A percentile compares a stretch with the other conserved stretches of the same genome.
These are phyloP conservation scores for Polydrusus cervinus DNA, from an alignment of 2,888 invertebrate species.

Conservation along the genomic window DNA sequence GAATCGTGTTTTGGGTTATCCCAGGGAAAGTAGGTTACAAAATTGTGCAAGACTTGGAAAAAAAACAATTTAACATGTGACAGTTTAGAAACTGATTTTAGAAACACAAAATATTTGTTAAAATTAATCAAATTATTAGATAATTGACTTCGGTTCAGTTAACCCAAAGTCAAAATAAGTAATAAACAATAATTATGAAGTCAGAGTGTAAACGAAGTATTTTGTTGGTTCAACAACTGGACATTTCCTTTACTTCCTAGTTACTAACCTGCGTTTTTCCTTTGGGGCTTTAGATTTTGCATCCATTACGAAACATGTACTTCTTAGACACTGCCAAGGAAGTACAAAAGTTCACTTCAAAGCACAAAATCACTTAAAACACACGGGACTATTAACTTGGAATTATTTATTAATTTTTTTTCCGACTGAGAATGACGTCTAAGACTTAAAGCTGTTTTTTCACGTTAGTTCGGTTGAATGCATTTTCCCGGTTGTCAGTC, in stretches of 20 bases:
- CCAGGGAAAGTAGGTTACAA: slow-evolving; percentile 51
- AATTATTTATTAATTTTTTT: slow-evolving; percentile 35
- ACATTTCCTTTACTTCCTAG: slow-evolving; percentile 34
- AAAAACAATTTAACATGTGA: slow-evolving; percentile 47
- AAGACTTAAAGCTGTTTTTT: slow-evolving; percentile 35
- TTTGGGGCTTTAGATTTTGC: slow-evolving; percentile 71
- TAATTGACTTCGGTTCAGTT: not conserved
- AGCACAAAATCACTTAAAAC: slow-evolving; percentile 47
- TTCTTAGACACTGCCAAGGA: slow-evolving; percentile 71
- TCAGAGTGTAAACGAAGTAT: slow-evolving; percentile 7
- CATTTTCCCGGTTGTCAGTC: not conserved
- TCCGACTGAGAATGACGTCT: slow-evolving; percentile 42
- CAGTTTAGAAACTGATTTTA: slow-evolving; percentile 5
- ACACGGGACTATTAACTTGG: slow-evolving; percentile 37
- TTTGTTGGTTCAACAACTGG: slow-evolving; percentile 19
- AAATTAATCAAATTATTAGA: not conserved
- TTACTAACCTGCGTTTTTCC: slow-evolving; percentile 81
- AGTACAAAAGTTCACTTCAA: slow-evolving; percentile 61
- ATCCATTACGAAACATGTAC: slow-evolving; percentile 66
- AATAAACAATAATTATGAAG: slow-evolving; percentile 12
- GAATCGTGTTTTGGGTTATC: not conserved
- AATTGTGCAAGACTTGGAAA: slow-evolving; percentile 23
- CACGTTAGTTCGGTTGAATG: slow-evolving; percentile 2
- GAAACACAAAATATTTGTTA: not conserved
- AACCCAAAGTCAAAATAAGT: slow-evolving; percentile 5